These are phyloP conservation scores for Halocaridina rubra DNA, from an alignment of 2,888 invertebrate genomes.

Conservation along the genomic window DNA sequence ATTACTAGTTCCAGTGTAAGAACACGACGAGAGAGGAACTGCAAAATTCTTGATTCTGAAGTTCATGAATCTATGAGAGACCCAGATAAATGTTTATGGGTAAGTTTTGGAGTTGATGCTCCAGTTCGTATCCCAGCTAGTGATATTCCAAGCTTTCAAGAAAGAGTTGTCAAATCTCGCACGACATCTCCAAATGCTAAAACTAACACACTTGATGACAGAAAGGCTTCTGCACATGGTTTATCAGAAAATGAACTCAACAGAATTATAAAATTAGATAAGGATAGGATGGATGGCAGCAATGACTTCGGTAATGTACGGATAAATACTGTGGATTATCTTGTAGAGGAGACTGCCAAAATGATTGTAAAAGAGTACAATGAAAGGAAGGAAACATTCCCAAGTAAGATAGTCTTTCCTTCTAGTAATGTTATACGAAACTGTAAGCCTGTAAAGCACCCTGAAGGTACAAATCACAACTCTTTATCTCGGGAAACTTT, in stretches of 20 bases:
- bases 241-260: background rate
- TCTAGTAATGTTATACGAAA: too few relatives aligned
- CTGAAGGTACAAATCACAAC: too few relatives aligned
- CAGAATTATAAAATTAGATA: background rate
- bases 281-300: background rate
- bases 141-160: conserved; percentile 22
- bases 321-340: too few relatives aligned
- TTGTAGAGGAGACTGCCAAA: conserved; percentile 3
- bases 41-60: too few relatives aligned
- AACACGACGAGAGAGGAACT: conserved; percentile 20
- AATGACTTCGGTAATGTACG: too few relatives aligned
- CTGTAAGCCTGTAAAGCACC: too few relatives aligned
- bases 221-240: too few relatives aligned
- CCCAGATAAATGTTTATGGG: conserved; percentile 37
- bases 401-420: too few relatives aligned
- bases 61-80: conserved; percentile 3
- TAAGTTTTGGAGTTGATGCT: conserved; percentile 38
- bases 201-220: too few relatives aligned
- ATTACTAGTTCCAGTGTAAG: background rate
- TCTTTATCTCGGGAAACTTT: too few relatives aligned
- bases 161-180: too few relatives aligned
- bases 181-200: too few relatives aligned
- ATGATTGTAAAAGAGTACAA: background rate
- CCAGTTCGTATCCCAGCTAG: conserved; percentile 24
- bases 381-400: background rate